These are phyloP conservation scores for Oeneis ivallda DNA, from an alignment of 2,888 invertebrate genomes.

Conservation along the genomic window DNA sequence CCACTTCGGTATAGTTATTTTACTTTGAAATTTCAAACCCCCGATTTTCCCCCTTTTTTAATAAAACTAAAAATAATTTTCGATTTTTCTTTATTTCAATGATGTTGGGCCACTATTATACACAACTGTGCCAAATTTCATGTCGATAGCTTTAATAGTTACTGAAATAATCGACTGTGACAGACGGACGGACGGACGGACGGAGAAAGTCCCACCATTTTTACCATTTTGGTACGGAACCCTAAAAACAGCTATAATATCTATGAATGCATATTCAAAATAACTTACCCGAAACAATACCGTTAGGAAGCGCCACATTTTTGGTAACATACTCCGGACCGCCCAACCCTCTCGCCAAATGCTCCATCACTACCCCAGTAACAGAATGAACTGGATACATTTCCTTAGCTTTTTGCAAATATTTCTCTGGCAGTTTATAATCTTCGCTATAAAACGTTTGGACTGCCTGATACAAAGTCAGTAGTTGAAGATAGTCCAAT, in stretches of 20 bases:
- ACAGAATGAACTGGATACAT: slow-evolving; percentile 55
- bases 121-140: too few relatives aligned
- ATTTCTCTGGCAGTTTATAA: slow-evolving; percentile 62
- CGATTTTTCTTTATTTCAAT: too few relatives aligned
- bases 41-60: too few relatives aligned
- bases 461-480: slow-evolving; percentile 81
- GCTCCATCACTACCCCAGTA: slow-evolving; percentile 68
- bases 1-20: too few relatives aligned
- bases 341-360: slow-evolving; percentile 80
- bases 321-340: slow-evolving; percentile 78
- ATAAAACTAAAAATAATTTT: too few relatives aligned
- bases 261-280: neutral
- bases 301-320: slow-evolving; percentile 78
- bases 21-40: too few relatives aligned
- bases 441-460: slow-evolving; percentile 64
- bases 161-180: too few relatives aligned
- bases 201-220: too few relatives aligned
- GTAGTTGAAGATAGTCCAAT: slow-evolving; percentile 73
- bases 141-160: too few relatives aligned
- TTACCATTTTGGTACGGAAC: too few relatives aligned
- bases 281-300: slow-evolving; percentile 77
- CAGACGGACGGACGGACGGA: too few relatives aligned
- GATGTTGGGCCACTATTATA: too few relatives aligned
- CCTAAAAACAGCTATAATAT: neutral
- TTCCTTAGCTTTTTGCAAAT: slow-evolving; percentile 60